Percentiles rank a stretch among this genome's conserved stretches.
These are phyloP conservation scores for Intellagama lesueurii DNA, from an alignment of 2,797 vertebrate species.

Conservation along the genomic window DNA sequence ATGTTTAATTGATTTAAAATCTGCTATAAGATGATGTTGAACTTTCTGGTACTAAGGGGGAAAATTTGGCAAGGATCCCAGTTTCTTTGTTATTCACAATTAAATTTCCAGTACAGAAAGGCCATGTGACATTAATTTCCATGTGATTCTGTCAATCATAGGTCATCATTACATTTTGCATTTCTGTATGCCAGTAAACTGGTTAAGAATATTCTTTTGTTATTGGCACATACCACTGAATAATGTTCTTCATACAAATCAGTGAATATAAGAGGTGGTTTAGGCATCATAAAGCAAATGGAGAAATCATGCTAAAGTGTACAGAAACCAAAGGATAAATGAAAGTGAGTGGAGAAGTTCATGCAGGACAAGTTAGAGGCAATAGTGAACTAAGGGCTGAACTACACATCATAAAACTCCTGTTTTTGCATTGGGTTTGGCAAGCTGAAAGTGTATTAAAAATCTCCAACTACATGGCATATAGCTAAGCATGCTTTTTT, in stretches of 20 bases:
- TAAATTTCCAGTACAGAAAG: background rate
- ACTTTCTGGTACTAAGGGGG: background rate
- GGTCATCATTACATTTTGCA: background rate
- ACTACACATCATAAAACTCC: too few relatives aligned
- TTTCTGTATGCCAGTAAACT: background rate
- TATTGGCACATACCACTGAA: background rate
- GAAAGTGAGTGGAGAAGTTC: background rate
- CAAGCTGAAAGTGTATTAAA: too few relatives aligned
- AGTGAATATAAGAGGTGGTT: background rate
- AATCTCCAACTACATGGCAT: too few relatives aligned
- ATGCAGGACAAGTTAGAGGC: background rate
- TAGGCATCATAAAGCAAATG: background rate
- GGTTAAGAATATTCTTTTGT: background rate
- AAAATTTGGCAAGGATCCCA: background rate
- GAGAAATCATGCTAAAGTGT: background rate
- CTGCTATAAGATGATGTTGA: background rate
- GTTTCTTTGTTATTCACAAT: background rate
- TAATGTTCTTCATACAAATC: background rate
- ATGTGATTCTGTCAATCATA: background rate
- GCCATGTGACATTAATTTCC: background rate
- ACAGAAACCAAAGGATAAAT: background rate
- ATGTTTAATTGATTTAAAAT: background rate
- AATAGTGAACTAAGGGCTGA: background rate
- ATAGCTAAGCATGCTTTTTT: too few relatives aligned
- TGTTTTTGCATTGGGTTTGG: too few relatives aligned